A percentile compares a stretch with the other conserved stretches of the same genome.
Evolutionary conservation across 2,113 vertebrate species (phyloP).

Genomic region (Ageneiosus marmoratus): DNA sequence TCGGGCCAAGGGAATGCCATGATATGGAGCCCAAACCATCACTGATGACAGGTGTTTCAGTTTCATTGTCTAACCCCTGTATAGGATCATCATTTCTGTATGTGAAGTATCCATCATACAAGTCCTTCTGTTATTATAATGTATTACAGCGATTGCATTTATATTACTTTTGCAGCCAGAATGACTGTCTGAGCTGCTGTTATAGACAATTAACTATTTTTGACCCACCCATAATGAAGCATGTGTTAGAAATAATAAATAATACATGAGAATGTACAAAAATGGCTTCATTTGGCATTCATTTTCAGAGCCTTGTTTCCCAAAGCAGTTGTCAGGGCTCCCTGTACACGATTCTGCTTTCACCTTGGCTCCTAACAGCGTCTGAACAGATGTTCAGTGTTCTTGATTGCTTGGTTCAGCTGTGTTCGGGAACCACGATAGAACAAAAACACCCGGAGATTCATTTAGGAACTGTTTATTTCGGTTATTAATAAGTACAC

Average conservation of each 20-base stretch:
- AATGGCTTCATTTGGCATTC: not conserved
- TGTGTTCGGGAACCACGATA: not conserved
- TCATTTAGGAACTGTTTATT: not conserved
- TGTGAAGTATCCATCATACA: not conserved
- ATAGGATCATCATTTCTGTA: too few relatives aligned
- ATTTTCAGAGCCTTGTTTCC: not conserved
- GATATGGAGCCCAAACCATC: too few relatives aligned
- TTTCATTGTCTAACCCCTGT: too few relatives aligned
- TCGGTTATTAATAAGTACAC: slow-evolving; percentile 21
- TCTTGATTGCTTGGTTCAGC: not conserved
- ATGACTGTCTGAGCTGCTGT: not conserved
- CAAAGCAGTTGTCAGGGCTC: not conserved
- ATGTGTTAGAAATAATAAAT: not conserved
- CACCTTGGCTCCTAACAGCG: not conserved
- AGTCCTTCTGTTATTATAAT: not conserved
- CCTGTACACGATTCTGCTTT: not conserved
- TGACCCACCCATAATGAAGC: not conserved
- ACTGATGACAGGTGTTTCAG: too few relatives aligned
- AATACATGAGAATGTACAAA: not conserved
- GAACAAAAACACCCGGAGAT: not conserved
- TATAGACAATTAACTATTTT: slow-evolving; percentile 5
- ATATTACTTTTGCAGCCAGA: too few relatives aligned
- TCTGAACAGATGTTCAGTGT: slow-evolving; percentile 18
- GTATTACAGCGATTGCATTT: not conserved
- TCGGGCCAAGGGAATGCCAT: too few relatives aligned